Evolutionary conservation across 2,113 vertebrate genomes (phyloP), one percentile per base, ranked within the genome.

Genomic region (Sapayoa aenigma): DNA sequence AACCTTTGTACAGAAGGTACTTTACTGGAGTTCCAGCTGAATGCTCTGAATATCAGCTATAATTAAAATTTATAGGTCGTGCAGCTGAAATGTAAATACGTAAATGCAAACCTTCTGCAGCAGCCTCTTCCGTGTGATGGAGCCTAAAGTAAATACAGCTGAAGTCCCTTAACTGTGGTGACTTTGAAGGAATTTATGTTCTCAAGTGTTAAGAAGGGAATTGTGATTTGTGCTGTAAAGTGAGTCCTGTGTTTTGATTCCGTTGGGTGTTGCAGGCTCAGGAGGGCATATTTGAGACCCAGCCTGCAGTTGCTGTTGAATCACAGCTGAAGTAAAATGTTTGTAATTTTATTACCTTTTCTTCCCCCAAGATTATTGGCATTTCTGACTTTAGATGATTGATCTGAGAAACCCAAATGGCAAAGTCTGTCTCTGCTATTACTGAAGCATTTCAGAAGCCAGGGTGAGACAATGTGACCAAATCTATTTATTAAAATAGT

Each of bases 351-450:
- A 93, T 96, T 94, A 63, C 91, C 93, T 95, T 92, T 85, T 67
- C 52, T 90, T 95, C 31, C 93, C 95, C 87, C 87, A 93, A 94
- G 95, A 82, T 96, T 96, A 93, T 97, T 97, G 97, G 93, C 66
- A 78, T 97, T 90, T 96, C 77, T 92, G 94, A 86, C 93, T 94
- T 91, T 31, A 90, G 68, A 95, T 98, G 98, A 98, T 98, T 98
- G 98, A 99, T 99, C 96, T 93, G 95, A 97, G 97, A 93, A 97
- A 96, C 97, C 94, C 96, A 97, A 98, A 98, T 97, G 97, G 96
- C 95, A 71, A 91, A 94, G 69, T 95, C 94, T 97, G 96, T 98
- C 97, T 74, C 97, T 98, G 98, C 98, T 98, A 92, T 97, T 98
- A 98, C 97, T 35, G 87, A 94, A 98, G 81, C 96, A 93, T 95